Base-by-base conservation (phyloP, 1,140 invertebrate species). In the Scaptodrosophila lebanonensis region DNA sequence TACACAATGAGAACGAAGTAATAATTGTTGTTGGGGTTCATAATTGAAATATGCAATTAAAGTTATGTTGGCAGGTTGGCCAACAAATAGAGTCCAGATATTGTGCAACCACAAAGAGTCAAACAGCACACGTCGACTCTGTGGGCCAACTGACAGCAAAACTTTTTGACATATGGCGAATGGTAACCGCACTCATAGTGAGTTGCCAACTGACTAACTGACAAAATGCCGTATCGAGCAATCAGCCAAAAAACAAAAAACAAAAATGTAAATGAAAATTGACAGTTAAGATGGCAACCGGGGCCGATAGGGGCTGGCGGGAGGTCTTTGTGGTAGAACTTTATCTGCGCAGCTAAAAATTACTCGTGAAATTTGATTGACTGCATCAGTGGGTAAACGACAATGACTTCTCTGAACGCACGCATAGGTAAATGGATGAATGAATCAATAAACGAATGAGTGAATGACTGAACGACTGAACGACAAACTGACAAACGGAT, bases 311-410 rank as follows among this genome's bases (percentile, higher is more conserved):
- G n/a, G n/a, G n/a, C n/a, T n/a, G n/a, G n/a, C n/a, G n/a, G n/a
- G n/a, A n/a, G n/a, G n/a, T n/a, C n/a, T n/a, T n/a, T n/a, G n/a
- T 40, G 50, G 50, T 13, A 64, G 50, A 79, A 66, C 54, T 79
- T 77, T 47, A 29, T 29, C 63, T 59, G 59, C 47, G 15, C 60
- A 66, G 72, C 72, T 63, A 64, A 72, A 67, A 79, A 79, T 77
- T 63, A 77, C 63, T 79, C 68, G 72, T 67, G 72, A 72, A 82
- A 79, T 79, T 77, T 77, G 75, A 82, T 77, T 82, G 73, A 77
- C 73, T 79, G 73, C 59, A 54, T 79, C 73, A 79, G 66, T 79
- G 75, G 73, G 68, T 61, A 58, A 73, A 72, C 68, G 73, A 5
- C 27, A 29, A 6, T 29, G 5, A 9, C 27, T 29, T 29, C 5